Base-by-base conservation (phyloP, 2,888 invertebrate species). In the Ischnura elegans region DNA sequence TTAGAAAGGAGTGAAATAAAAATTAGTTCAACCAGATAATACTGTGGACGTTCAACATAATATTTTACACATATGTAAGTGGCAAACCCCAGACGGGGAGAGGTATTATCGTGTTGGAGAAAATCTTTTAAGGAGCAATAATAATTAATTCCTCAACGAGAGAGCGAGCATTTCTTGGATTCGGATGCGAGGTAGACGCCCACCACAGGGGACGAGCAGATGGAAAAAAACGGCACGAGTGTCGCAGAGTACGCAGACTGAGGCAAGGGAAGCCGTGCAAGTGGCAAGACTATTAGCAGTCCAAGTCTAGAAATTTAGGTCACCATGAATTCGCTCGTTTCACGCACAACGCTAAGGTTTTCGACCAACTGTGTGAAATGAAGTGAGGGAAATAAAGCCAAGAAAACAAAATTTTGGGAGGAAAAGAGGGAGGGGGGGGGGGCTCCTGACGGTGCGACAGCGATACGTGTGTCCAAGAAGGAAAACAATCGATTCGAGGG, bases 261-360 rank as follows among this genome's bases (percentile, higher is more conserved):
- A 76, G 76, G 76, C 13, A 76, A 76, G 76, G 76, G 76, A 76
- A 76, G 76, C 76, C 76, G 16, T 76, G 76, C 36, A 29, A 36
- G 76, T 29, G 76, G 36, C 76, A 76, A 76, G 29, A 76, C 76
- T 76, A 36, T 76, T 76, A 76, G 76, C 76, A 13, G 76, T 25
- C 29, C 29, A 76, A n/a, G 76, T 76, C 76, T 29, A 76, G 29
- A 76, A 76, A 76, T 76, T 76, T 76, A 76, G 76, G 76, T 76
- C 76, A 76, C 76, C 29, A 76, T 10, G 76, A 76, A 76, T 76
- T 76, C 13, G 76, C 36, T 76, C 76, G 76, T 76, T 76, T 76
- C 76, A 76, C 76, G 76, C 76, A 76, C 76, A 36, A 29, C 76
- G 36, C 16, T 13, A 36, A 76, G 76, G 76, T 13, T 10, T 36